phyloP scores from a whole-genome alignment of 2,113 vertebrate genomes.

The Hippocampus mohnikei region DNA sequence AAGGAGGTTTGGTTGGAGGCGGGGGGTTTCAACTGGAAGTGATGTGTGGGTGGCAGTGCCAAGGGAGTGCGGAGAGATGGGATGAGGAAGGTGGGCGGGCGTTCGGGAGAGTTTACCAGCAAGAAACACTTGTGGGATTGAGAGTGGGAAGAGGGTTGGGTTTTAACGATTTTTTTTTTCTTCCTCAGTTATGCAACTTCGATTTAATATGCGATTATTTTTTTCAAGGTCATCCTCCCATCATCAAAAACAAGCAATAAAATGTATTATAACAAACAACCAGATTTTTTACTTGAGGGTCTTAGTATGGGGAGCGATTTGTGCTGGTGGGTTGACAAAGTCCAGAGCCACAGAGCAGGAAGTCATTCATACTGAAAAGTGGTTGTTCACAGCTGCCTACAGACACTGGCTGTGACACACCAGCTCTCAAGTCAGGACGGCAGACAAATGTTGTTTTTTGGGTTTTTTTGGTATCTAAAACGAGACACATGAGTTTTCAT shows the following conservation, averaged over 20 bases:
- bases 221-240: too few species aligned
- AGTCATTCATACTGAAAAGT: conserved; percentile 71
- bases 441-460: too few species aligned
- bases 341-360: conserved; percentile 73
- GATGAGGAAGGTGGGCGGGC: conserved; percentile 46
- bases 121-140: conserved; percentile 46
- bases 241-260: too few species aligned
- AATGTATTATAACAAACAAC: too few species aligned
- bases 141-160: conserved; percentile 27
- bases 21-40: conserved; percentile 57
- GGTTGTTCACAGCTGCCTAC: conserved; percentile 54
- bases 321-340: conserved; percentile 62
- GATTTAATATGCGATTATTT: too few species aligned
- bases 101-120: conserved; percentile 45
- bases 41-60: conserved; percentile 71
- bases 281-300: background rate
- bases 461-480: background rate
- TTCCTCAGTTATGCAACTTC: too few species aligned
- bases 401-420: conserved; percentile 32
- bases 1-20: conserved; percentile 17
- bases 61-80: conserved; percentile 43
- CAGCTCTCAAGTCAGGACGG: conserved; percentile 11
- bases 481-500: background rate
- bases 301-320: conserved; percentile 16
- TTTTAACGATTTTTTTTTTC: too few species aligned